Evolutionary conservation across 2,797 vertebrate species (phyloP), one percentile per base, ranked within the genome.

Genomic region (Acrossocheilus wenchowensis): DNA sequence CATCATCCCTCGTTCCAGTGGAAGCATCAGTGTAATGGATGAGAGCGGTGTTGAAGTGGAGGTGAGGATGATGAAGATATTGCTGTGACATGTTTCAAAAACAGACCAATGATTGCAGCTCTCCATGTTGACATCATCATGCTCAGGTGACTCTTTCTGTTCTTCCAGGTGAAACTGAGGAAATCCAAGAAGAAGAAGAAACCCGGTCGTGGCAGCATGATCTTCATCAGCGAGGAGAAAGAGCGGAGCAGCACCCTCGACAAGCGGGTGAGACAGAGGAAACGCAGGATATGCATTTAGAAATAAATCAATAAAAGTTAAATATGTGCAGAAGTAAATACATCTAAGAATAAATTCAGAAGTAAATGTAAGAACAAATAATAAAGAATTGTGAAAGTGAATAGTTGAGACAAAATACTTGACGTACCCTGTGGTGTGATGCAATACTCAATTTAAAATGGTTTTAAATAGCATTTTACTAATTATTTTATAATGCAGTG

Each of bases 111-210:
- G 39, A 48, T 30, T 34, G n/a, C 15, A 23, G 11, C 30, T 15
- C 41, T 62, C 17, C 4, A 8, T 12, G 15, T 19, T 34, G 36
- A 75, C 7, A 69, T 23, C 72, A 68, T 71, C 43, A 54, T 1
- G n/a, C 45, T 71, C 30, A 45, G 71, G 21, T 74, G 23, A 5
- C 17, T 72, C 9, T 11, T 39, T 73, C 52, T 83, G 39, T 60
- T 87, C 3, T 21, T n/a, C 10, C 62, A 90, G 89, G 89, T 99
- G 66, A 98, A 95, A 92, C 92, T 99, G 90, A 96, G 98, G 89
- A 96, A 94, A 89, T 96, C 96, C 88, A 98, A 97, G 92, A 98
- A 96, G 93, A 97, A 97, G 92, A 96, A 94, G 90, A 99, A 99
- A 94, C 5, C 4, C 1, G 23, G 88, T 0, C 95, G 98, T 91